Conservation (phyloP, 1,140 invertebrate species). For the Chironomus tepperi region DNA sequence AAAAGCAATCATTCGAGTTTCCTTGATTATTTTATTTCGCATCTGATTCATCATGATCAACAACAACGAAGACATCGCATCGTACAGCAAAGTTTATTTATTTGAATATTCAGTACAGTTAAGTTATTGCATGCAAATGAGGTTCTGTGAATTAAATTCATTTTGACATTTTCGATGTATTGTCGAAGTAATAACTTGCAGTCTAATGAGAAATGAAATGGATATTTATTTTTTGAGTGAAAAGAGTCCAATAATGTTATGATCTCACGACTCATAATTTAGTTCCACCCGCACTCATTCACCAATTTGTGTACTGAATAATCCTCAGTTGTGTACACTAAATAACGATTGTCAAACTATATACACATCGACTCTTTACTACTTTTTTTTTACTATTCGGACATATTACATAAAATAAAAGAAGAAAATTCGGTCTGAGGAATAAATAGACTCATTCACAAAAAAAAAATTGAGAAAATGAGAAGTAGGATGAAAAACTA, state of each 20-base stretch:
- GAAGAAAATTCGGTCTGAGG: not conserved
- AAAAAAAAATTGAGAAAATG: not conserved
- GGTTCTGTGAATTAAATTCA: not conserved
- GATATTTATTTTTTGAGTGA: not conserved
- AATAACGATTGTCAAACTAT: too few species aligned
- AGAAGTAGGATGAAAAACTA: not conserved
- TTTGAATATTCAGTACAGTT: not conserved
- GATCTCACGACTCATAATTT: not conserved
- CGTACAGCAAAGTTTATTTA: not conserved
- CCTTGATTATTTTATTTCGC: conserved; percentile 5
- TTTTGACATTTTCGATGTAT: not conserved
- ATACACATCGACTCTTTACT: too few species aligned
- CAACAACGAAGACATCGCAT: too few species aligned
- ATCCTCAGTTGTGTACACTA: too few species aligned
- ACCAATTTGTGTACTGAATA: too few species aligned
- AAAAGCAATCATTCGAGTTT: not conserved
- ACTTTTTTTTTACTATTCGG: too few species aligned
- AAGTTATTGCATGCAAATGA: conserved; percentile 1
- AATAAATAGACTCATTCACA: not conserved
- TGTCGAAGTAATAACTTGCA: too few species aligned
- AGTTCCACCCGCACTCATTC: not conserved
- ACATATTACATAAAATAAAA: too few species aligned
- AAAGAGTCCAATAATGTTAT: conserved; percentile 3
- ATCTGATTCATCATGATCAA: not conserved
- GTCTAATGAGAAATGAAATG: not conserved